These are phyloP conservation scores for Brachionus plicatilis DNA, from an alignment of 1,140 invertebrate species.

Conservation along the genomic window DNA sequence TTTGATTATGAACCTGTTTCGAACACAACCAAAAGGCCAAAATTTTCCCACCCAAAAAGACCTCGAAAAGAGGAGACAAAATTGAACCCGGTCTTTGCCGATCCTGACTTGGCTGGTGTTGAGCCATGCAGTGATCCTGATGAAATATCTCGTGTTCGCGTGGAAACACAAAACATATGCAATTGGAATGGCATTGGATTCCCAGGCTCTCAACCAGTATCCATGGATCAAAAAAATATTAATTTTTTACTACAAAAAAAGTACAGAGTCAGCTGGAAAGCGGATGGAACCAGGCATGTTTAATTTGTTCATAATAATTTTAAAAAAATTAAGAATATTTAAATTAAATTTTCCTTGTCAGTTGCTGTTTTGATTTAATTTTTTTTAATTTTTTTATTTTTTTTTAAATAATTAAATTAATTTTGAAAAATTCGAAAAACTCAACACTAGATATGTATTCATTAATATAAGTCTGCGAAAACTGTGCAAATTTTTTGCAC, in stretches of 20 bases:
- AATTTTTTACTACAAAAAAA: slow-evolving; percentile 68
- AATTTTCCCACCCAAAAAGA: neutral
- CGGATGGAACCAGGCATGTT: slow-evolving; percentile 77
- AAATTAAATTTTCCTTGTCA: neutral
- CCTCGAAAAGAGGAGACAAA: neutral
- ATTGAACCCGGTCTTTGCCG: slow-evolving; percentile 42
- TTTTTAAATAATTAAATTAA: too few species aligned
- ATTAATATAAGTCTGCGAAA: too few species aligned
- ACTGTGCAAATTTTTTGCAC: too few species aligned
- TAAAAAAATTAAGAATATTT: neutral
- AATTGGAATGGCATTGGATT: slow-evolving; percentile 73
- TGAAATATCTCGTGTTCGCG: slow-evolving; percentile 66
- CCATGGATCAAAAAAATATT: slow-evolving; percentile 82
- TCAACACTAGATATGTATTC: too few species aligned
- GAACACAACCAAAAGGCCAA: neutral
- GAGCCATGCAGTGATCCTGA: slow-evolving; percentile 55
- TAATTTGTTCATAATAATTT: slow-evolving; percentile 47
- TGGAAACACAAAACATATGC: slow-evolving; percentile 73
- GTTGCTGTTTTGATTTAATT: too few species aligned
- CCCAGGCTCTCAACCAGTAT: slow-evolving; percentile 92
- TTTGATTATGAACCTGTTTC: neutral
- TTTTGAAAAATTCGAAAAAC: too few species aligned
- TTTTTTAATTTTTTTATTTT: too few species aligned
- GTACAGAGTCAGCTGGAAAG: slow-evolving; percentile 97
- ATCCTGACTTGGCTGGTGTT: slow-evolving; percentile 53